These are phyloP conservation scores for Callospermophilus lateralis DNA, from an alignment of 2,113 vertebrate species.

Conservation along the genomic window DNA sequence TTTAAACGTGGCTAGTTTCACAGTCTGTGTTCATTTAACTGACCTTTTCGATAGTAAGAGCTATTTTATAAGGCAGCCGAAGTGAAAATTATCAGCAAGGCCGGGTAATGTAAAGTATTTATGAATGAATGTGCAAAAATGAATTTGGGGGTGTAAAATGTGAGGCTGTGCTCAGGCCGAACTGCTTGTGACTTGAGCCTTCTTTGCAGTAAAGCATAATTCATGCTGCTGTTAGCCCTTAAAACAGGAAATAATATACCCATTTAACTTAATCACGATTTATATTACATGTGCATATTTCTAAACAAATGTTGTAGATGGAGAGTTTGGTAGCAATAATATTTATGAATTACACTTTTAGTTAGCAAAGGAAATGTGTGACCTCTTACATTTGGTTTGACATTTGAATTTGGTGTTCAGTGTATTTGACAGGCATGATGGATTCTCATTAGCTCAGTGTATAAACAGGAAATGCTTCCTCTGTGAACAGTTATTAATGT, in stretches of 20 bases:
- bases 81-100: conserved; percentile 71
- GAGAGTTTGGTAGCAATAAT: conserved; percentile 93
- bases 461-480: conserved; percentile 95
- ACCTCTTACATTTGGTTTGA: conserved; percentile 94
- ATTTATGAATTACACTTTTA: conserved; percentile 95
- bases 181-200: conserved; percentile 85
- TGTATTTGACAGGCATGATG: conserved; percentile 90
- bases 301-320: conserved; percentile 92
- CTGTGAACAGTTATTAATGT: conserved; percentile 90
- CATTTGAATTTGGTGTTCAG: conserved; percentile 91
- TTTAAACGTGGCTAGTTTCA: conserved; percentile 62
- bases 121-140: conserved; percentile 81
- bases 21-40: conserved; percentile 71
- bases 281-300: conserved; percentile 93
- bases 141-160: conserved; percentile 74
- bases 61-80: conserved; percentile 79
- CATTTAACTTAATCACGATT: conserved; percentile 93
- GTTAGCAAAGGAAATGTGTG: conserved; percentile 93
- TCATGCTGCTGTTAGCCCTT: conserved; percentile 91
- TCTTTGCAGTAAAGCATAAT: conserved; percentile 89
- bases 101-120: conserved; percentile 81
- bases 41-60: conserved; percentile 70
- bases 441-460: conserved; percentile 91
- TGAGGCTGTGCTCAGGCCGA: conserved; percentile 76
- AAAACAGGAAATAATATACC: conserved; percentile 94